Conservation (phyloP, 2,888 invertebrate genomes). For the Mythimna pallens region DNA sequence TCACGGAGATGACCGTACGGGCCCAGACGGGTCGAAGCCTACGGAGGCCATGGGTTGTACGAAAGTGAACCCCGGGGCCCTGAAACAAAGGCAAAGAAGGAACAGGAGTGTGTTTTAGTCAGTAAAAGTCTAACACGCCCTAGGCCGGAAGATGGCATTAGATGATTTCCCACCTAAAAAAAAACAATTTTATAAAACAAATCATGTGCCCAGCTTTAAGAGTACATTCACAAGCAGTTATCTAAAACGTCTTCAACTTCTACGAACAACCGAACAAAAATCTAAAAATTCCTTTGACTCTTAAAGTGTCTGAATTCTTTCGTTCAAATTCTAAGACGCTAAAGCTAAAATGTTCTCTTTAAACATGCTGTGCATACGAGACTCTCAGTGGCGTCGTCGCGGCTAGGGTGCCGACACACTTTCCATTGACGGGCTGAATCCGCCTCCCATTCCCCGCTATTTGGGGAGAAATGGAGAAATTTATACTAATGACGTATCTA, state of each 20-base stretch:
- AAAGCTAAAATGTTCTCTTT: constrained; percentile 53
- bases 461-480: constrained; percentile 57
- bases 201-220: background rate
- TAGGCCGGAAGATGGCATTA: no score
- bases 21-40: no score
- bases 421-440: constrained; percentile 85
- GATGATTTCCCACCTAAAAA: no score
- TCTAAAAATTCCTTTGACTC: constrained; percentile 44
- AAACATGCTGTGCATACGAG: constrained; percentile 64
- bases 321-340: constrained; percentile 52
- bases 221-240: background rate
- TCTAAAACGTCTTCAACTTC: background rate
- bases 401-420: constrained; percentile 87
- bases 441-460: constrained; percentile 68
- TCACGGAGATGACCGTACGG: no score
- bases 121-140: no score
- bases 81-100: no score
- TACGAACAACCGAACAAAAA: constrained; percentile 8
- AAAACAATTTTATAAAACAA: background rate
- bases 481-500: constrained; percentile 66
- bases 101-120: no score
- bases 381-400: constrained; percentile 79
- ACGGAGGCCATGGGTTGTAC: no score
- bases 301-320: constrained; percentile 50
- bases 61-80: no score